These are phyloP conservation scores for Acrocephalus arundinaceus DNA, from an alignment of 2,113 vertebrate species.

Conservation along the genomic window DNA sequence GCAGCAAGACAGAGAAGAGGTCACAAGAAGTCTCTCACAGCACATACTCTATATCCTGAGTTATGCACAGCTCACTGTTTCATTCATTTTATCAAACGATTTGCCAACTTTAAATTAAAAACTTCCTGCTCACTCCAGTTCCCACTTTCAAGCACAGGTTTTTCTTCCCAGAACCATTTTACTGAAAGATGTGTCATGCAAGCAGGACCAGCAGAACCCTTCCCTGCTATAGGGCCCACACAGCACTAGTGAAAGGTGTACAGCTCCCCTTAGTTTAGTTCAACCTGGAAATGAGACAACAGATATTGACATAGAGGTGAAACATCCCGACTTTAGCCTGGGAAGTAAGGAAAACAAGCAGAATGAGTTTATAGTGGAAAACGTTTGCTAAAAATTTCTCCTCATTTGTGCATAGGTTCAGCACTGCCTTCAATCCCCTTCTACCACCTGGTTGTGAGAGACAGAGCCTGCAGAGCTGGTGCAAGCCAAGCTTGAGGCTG, in stretches of 20 bases:
- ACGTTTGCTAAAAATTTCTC: not conserved
- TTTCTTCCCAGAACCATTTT: not conserved
- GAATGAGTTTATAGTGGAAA: not conserved
- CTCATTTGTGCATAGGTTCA: not conserved
- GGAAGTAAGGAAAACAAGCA: not conserved
- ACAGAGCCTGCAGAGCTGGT: not conserved
- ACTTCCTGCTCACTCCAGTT: not conserved
- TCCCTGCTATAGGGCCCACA: not conserved
- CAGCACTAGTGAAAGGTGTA: not conserved
- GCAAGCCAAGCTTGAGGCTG: not conserved
- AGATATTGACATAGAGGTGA: not conserved
- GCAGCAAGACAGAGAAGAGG: not conserved
- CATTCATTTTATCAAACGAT: not conserved
- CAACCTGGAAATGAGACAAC: not conserved
- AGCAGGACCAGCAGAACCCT: not conserved
- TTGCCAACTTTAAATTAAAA: not conserved
- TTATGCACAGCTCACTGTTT: not conserved
- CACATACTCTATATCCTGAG: not conserved
- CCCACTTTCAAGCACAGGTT: not conserved
- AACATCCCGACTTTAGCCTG: not conserved
- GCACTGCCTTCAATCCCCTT: not conserved
- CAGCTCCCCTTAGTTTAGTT: not conserved
- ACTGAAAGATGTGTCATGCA: not conserved
- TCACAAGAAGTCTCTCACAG: not conserved
- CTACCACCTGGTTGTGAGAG: accelerated